Evolutionary conservation across 53 echinoderm and acorn worm genomes (phyloP), one percentile per base, ranked within the genome.

Genomic region (Arbacia lixula): DNA sequence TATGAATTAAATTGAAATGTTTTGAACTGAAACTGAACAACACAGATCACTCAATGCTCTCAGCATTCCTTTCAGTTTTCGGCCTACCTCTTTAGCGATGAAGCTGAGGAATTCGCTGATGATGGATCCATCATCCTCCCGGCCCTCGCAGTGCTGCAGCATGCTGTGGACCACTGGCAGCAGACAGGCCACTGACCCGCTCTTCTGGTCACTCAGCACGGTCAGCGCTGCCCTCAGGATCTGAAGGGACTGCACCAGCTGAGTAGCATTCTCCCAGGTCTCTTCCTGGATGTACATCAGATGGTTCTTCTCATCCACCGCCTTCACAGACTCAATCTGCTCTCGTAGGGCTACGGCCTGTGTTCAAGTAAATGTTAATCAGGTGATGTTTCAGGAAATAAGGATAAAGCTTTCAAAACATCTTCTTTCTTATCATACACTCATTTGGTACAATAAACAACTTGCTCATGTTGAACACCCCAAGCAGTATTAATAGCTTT

Each of bases 121-220:
- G 4, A 63, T 21, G 4, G 82, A 27, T 1, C 64, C 64, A 46
- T 81, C 82, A 0, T 81, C 82, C 21, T 81, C 82, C 43, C 82
- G 62, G 17, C 82, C 82, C 24, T 81, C 82, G 11, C 82, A 81
- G 43, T 81, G 82, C 41, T 81, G 82, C 33, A 81, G 64, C 64
- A 81, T 81, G 51, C 82, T 81, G 64, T 81, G 82, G 38, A 81
- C 82, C 21, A 81, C 82, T 0, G 82, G 82, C 10, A 81, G 50
- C 3, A 81, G 63, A n/a, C 82, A 81, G 11, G 82, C 49, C n/a
- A 81, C 82, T 4, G 82, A 81, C 6, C 82, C 82, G 30, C 82
- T 81, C 82, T 81, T 81, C 32, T 50, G 50, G 64, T 81, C 82
- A 49, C 82, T 64, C 31, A 81, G 38, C 16, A 81, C 82, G 3